Conservation (phyloP, 2,888 invertebrate species). For the Dione juno region DNA sequence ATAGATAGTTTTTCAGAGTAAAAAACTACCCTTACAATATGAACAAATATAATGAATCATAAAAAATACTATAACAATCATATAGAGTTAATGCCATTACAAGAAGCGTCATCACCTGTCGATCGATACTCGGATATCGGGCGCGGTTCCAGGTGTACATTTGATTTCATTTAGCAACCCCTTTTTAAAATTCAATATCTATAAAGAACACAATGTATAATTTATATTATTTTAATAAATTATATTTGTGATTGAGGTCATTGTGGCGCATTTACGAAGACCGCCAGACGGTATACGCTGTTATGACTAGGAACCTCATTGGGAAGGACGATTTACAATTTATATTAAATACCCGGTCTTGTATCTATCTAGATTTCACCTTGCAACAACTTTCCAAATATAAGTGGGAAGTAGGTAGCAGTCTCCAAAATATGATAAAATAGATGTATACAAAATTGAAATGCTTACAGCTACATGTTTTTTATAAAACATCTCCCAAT, state of each 20-base stretch:
- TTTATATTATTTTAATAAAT: slow-evolving; percentile 1
- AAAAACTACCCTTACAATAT: no score
- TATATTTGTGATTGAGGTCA: background rate
- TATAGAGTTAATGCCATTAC: background rate
- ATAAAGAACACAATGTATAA: background rate
- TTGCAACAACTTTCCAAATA: no score
- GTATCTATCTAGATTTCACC: no score
- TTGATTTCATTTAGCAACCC: slow-evolving; percentile 43
- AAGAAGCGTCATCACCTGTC: slow-evolving; percentile 52
- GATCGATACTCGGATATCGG: slow-evolving; percentile 48
- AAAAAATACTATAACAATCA: slow-evolving; percentile 15
- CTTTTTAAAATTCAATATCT: slow-evolving; percentile 23
- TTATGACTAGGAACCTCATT: no score
- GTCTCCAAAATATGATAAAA: no score
- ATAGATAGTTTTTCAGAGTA: no score
- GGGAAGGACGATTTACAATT: background rate
- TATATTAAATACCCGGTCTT: no score
- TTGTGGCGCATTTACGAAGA: background rate
- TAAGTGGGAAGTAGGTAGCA: no score
- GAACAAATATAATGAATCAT: background rate
- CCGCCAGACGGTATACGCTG: no score
- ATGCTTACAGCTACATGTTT: no score
- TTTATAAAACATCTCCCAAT: no score
- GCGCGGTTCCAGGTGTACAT: slow-evolving; percentile 54
- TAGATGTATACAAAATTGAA: no score